A percentile compares a stretch with the other conserved stretches of the same genome.
These are phyloP conservation scores for Lipotes vexillifer DNA, from an alignment of 2,113 vertebrate species.

Conservation along the genomic window DNA sequence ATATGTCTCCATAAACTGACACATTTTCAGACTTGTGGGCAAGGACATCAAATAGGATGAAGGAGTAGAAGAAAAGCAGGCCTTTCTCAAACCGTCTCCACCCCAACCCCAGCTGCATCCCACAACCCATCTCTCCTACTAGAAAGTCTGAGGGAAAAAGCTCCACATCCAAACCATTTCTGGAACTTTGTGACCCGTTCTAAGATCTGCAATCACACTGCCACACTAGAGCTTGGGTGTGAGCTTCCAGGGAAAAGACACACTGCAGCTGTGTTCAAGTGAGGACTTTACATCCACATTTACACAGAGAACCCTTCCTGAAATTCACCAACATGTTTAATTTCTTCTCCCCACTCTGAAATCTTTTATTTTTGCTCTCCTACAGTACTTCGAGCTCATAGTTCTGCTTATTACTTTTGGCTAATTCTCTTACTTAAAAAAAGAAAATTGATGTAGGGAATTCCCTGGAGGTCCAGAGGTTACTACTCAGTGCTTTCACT, in stretches of 20 bases:
- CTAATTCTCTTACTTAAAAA: not conserved
- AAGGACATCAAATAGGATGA: not conserved
- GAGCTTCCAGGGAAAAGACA: not conserved
- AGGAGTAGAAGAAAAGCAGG: not conserved
- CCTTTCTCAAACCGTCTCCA: not conserved
- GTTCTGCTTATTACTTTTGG: not conserved
- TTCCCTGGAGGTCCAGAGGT: too few relatives aligned
- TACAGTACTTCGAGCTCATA: not conserved
- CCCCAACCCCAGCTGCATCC: too few relatives aligned
- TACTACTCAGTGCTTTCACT: too few relatives aligned
- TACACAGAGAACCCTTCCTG: not conserved
- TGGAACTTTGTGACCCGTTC: not conserved
- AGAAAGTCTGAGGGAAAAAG: fast-evolving
- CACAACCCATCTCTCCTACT: not conserved
- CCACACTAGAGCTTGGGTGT: not conserved
- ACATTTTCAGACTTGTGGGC: fast-evolving
- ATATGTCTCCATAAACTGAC: not conserved
- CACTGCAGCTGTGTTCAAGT: not conserved
- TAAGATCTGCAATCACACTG: not conserved
- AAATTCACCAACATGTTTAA: not conserved
- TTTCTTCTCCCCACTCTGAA: not conserved
- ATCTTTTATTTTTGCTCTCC: not conserved
- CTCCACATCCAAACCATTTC: not conserved
- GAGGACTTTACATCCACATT: not conserved
- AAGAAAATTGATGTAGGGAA: not conserved